Percentiles rank a stretch among this genome's conserved stretches.
Conservation (phyloP, 2,113 vertebrate species). For the Chionomys nivalis region DNA sequence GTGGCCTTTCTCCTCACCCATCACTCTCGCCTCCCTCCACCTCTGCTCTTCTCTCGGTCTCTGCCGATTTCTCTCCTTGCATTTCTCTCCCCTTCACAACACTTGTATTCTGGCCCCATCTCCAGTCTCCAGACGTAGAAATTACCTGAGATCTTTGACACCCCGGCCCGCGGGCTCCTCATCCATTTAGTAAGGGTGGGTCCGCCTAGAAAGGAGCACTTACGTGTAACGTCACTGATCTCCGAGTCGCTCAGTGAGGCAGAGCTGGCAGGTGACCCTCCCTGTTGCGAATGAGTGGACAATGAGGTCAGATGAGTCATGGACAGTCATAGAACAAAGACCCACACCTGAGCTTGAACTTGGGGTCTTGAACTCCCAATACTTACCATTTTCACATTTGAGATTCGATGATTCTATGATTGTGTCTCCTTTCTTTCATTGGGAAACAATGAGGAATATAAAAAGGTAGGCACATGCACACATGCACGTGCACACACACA, state of each 20-base stretch:
- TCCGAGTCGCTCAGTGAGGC: neutral
- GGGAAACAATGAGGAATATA: neutral
- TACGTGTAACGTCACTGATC: neutral
- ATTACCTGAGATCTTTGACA: neutral
- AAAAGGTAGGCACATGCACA: neutral
- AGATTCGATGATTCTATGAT: neutral
- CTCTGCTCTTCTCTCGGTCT: neutral
- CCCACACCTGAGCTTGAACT: neutral
- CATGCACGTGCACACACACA: neutral
- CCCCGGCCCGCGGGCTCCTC: neutral
- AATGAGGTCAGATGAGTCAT: neutral
- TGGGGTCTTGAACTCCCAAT: neutral
- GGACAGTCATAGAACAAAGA: neutral
- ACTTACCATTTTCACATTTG: neutral
- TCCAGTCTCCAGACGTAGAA: neutral
- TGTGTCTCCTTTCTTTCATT: neutral
- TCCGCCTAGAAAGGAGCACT: neutral
- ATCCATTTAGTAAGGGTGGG: neutral
- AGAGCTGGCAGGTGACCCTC: neutral
- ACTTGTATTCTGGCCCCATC: neutral
- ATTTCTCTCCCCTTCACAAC: neutral
- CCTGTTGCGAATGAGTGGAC: neutral
- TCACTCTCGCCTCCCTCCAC: rapidly evolving
- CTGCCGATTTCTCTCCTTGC: neutral
- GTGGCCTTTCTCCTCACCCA: neutral